A percentile compares a stretch with the other conserved stretches of the same genome.
Evolutionary conservation across 1,140 invertebrate genomes (phyloP).

Genomic region (Drosophila sucinea): DNA sequence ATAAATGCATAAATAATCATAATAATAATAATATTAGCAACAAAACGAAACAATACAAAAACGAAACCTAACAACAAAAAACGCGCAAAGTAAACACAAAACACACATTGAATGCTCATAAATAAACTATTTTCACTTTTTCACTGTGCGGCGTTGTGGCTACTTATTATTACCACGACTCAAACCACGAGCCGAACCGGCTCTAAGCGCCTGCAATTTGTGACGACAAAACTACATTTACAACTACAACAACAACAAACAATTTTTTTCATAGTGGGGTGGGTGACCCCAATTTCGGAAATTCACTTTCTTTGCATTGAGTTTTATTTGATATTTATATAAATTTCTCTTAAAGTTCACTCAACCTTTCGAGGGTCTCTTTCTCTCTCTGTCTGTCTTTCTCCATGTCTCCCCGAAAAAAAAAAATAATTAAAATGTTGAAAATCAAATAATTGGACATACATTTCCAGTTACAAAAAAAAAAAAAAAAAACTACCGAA

Average conservation of each 20-base stretch:
- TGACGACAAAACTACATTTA: constrained; percentile 42
- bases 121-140: constrained; percentile 58
- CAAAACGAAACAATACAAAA: neutral
- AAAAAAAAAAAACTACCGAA: constrained; percentile 6
- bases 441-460: constrained; percentile 71
- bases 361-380: constrained; percentile 42
- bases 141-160: neutral
- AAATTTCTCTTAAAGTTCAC: constrained; percentile 61
- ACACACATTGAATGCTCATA: constrained; percentile 45
- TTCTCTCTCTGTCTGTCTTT: neutral
- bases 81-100: too few relatives aligned
- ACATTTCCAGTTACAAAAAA: constrained; percentile 52
- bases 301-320: constrained; percentile 76
- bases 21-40: neutral
- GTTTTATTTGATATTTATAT: constrained; percentile 15
- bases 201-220: constrained; percentile 61
- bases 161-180: neutral
- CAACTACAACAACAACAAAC: constrained; percentile 11
- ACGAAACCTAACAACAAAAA: neutral
- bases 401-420: constrained; percentile 11
- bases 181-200: constrained; percentile 38
- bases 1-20: constrained; percentile 47
- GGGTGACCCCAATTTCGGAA: constrained; percentile 44
- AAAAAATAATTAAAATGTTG: constrained; percentile 65
- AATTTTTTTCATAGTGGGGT: neutral